These are phyloP conservation scores for Grus americana DNA, from an alignment of 2,113 vertebrate species.

Conservation along the genomic window DNA sequence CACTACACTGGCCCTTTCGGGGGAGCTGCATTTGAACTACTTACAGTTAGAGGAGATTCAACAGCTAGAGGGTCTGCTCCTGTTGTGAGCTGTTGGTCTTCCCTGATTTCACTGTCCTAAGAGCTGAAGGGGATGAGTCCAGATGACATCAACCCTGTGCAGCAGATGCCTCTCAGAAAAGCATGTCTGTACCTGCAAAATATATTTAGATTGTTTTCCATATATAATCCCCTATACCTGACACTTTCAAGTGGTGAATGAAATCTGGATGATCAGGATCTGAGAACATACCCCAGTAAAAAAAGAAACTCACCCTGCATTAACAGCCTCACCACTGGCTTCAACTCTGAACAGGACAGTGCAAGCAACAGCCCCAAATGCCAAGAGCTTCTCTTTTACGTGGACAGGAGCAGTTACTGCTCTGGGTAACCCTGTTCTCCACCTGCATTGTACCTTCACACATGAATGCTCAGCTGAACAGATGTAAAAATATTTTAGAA, in stretches of 20 bases:
- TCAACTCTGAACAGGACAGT: background rate
- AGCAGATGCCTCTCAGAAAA: background rate
- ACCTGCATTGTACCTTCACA: background rate
- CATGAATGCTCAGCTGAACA: background rate
- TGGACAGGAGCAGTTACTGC: background rate
- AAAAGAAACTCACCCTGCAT: background rate
- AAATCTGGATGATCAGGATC: background rate
- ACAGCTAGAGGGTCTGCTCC: background rate
- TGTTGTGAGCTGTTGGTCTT: background rate
- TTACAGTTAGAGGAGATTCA: background rate
- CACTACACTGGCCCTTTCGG: background rate
- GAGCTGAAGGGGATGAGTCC: background rate
- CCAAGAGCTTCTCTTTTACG: background rate
- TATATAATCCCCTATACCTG: background rate
- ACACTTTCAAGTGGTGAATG: background rate
- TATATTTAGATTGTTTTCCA: background rate
- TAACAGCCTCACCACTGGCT: background rate
- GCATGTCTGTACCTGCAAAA: background rate
- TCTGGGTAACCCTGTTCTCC: background rate
- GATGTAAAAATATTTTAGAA: slow-evolving; percentile 42
- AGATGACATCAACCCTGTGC: background rate
- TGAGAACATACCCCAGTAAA: background rate
- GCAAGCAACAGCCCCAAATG: background rate
- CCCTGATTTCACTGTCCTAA: background rate
- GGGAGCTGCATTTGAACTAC: background rate